Conservation (phyloP, 30 jellyfish, hydroid and myxozoan genomes). For the Turritopsis rubra region DNA sequence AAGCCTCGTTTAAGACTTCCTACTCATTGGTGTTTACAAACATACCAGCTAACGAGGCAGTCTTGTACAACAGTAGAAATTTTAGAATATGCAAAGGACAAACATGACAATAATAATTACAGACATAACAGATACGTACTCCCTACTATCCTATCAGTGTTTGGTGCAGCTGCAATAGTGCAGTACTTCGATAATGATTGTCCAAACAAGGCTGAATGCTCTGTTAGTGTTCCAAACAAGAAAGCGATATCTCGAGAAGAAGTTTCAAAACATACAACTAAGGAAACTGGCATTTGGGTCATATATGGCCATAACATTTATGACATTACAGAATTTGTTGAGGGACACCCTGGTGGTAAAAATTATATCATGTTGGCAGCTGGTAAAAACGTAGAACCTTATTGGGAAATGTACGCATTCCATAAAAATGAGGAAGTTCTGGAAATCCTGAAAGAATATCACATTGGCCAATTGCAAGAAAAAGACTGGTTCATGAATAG, state of each 20-base stretch:
- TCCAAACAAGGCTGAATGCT: neutral
- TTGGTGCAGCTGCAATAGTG: neutral
- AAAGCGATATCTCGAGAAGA: conserved; percentile 50
- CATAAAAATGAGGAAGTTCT: conserved; percentile 88
- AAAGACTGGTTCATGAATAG: conserved; percentile 69
- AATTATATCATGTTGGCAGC: conserved; percentile 97
- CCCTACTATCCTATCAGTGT: neutral
- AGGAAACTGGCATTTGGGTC: conserved; percentile 90
- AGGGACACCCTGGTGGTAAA: conserved; percentile 97
- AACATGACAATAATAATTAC: neutral
- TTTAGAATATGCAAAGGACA: neutral
- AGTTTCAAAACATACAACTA: conserved; percentile 61
- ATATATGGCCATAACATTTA: conserved; percentile 68
- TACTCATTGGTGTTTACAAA: neutral
- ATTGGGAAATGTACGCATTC: conserved; percentile 95
- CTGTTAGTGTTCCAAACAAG: neutral
- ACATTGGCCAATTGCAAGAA: conserved; percentile 67
- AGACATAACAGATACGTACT: neutral
- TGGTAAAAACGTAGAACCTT: conserved; percentile 97
- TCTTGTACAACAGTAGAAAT: neutral
- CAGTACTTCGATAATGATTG: neutral
- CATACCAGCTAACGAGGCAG: neutral
- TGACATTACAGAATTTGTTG: conserved; percentile 98
- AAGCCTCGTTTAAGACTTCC: neutral
- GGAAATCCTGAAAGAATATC: conserved; percentile 77